A percentile compares a stretch with the other conserved stretches of the same genome.
Evolutionary conservation across 2,797 vertebrate genomes (phyloP).

Genomic region (Eulemur rubriventer): DNA sequence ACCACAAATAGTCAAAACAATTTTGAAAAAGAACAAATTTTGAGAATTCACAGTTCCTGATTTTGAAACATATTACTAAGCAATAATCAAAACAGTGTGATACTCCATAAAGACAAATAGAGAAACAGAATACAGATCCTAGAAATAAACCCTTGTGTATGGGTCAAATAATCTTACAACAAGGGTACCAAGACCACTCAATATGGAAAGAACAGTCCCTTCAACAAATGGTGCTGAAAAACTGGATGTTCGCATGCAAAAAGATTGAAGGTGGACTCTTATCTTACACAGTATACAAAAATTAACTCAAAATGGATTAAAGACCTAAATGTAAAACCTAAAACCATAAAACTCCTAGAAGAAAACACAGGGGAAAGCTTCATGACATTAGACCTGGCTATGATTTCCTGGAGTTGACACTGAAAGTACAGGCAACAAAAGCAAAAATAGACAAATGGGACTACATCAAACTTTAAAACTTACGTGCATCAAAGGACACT

Average conservation of each 20-base stretch:
- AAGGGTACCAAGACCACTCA: not conserved
- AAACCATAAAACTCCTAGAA: slow-evolving; percentile 6
- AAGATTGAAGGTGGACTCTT: not conserved
- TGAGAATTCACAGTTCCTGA: not conserved
- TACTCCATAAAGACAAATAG: not conserved
- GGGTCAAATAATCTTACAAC: slow-evolving; percentile 1
- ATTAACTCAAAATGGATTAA: slow-evolving; percentile 25
- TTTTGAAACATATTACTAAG: slow-evolving; percentile 5
- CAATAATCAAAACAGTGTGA: not conserved
- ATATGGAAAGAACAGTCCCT: not conserved
- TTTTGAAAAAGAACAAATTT: not conserved
- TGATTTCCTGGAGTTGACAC: not conserved
- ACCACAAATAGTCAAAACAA: not conserved
- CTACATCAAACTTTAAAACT: not conserved
- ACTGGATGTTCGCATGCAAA: not conserved
- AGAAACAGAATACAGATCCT: not conserved
- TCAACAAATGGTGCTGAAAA: not conserved
- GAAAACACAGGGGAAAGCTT: not conserved
- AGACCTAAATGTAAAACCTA: not conserved
- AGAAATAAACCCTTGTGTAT: not conserved
- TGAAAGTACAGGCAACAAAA: not conserved
- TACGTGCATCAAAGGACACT: not conserved
- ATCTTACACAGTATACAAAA: not conserved
- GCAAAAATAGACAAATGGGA: not conserved
- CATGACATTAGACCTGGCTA: not conserved